Percentiles rank a stretch among this genome's conserved stretches.
These are phyloP conservation scores for Nomada ferruginata DNA, from an alignment of 2,888 invertebrate species.

Conservation along the genomic window DNA sequence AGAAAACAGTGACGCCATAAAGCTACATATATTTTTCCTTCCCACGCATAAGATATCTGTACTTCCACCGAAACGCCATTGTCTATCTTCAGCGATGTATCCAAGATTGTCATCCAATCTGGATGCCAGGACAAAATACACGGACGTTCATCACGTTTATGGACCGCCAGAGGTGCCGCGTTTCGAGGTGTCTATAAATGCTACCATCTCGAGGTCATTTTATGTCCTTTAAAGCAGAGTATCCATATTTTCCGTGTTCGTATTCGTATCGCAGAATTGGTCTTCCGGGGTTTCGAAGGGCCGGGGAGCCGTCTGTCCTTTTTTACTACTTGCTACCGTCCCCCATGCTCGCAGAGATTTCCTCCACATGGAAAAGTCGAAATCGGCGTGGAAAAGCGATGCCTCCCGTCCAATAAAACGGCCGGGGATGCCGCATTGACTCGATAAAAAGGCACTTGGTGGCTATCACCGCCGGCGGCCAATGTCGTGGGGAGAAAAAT, in stretches of 20 bases:
- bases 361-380: conserved; percentile 61
- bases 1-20: no score
- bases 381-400: conserved; percentile 58
- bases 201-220: conserved; percentile 79
- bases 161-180: conserved; percentile 73
- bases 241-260: conserved; percentile 79
- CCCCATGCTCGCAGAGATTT: conserved; percentile 50
- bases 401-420: conserved; percentile 72
- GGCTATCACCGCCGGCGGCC: conserved; percentile 69
- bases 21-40: neutral
- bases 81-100: conserved; percentile 35
- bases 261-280: conserved; percentile 78
- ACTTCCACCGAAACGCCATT: conserved; percentile 37
- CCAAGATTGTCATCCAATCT: conserved; percentile 68
- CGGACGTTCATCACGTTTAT: conserved; percentile 78
- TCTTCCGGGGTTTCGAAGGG: conserved; percentile 75
- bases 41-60: neutral
- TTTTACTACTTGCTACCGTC: conserved; percentile 34
- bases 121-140: conserved; percentile 71
- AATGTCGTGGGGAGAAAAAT: conserved; percentile 59
- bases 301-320: conserved; percentile 41
- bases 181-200: conserved; percentile 71
- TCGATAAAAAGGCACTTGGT: conserved; percentile 77
- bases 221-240: conserved; percentile 78
- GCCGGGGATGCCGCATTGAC: conserved; percentile 71